Base-by-base conservation (phyloP, 2,888 invertebrate genomes). In the Noctua comes region DNA sequence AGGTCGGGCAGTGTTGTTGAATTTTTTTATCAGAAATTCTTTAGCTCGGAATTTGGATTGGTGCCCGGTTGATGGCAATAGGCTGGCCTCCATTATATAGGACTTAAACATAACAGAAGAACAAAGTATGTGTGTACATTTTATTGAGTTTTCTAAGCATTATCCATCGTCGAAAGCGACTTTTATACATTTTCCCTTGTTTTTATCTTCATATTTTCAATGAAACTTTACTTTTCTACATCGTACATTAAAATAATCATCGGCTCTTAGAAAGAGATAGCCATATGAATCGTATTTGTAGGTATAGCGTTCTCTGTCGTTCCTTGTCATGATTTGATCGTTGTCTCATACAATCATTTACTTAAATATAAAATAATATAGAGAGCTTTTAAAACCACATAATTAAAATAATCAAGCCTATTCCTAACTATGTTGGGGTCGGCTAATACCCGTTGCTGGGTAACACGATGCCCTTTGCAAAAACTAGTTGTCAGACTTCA, bases 341-440 rank as follows among this genome's bases (percentile, higher is more conserved):
- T 68, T 73, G 54, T 59, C 64, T 51, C 54, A n/a, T 40, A 16
- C 1, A 64, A 51, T n/a, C 21, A 62, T 65, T 43, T 66, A 43
- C 27, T 62, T 71, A 81, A 66, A 76, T 57, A 69, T 40, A 54
- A 24, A 66, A 66, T 65, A 69, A 64, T 48, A 82, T 73, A 83
- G 83, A 82, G 83, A 82, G 82, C 82, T 54, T 59, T 68, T 64
- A 40, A 68, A 76, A 68, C 27, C 54, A 65, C 46, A 57, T 77
- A 57, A 71, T 64, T 48, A 36, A 54, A 70, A 21, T 40, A 51
- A 59, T 31, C 21, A 40, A 76, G 27, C 40, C 16, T 59, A 31
- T 76, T 40, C 11, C 18, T 27, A 54, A 77, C 57, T 66, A 51
- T 36, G 36, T 48, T 31, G 36, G 21, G 43, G 18, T 57, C 24